These are phyloP conservation scores for Unio delphinus DNA, from an alignment of 2,888 invertebrate genomes.

Conservation along the genomic window DNA sequence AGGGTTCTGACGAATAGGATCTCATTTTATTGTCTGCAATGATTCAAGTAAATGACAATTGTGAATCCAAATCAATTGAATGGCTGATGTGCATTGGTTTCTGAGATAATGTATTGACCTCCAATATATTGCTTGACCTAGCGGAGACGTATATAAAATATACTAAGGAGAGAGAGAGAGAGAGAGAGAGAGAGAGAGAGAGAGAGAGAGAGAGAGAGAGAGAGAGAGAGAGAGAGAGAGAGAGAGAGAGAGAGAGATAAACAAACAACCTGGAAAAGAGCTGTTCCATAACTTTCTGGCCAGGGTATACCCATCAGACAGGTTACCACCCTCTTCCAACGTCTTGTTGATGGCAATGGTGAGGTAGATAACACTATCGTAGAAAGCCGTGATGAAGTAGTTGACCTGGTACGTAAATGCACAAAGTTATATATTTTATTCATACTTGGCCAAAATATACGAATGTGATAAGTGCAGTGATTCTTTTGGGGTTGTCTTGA, in stretches of 20 bases:
- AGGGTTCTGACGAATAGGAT: too few relatives aligned
- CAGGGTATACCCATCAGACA: slow-evolving; percentile 43
- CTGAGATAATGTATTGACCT: too few relatives aligned
- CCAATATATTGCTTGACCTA: too few relatives aligned
- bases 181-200: background rate
- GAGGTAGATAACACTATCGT: slow-evolving; percentile 50
- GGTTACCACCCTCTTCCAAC: slow-evolving; percentile 36
- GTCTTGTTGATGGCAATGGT: slow-evolving; percentile 47
- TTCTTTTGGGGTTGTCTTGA: too few relatives aligned
- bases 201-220: background rate
- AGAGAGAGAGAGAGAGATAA: background rate
- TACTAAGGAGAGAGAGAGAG: background rate
- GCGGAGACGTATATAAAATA: too few relatives aligned
- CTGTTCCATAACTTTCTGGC: slow-evolving; percentile 53
- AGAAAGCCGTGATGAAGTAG: slow-evolving; percentile 60
- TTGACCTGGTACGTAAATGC: slow-evolving; percentile 39
- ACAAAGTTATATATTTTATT: background rate
- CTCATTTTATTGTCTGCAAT: too few relatives aligned
- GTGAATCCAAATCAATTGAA: too few relatives aligned
- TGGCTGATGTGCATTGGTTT: too few relatives aligned
- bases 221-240: background rate
- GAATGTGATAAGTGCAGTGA: too few relatives aligned
- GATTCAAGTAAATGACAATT: too few relatives aligned
- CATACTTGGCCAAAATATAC: too few relatives aligned
- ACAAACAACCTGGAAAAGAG: slow-evolving; percentile 45